These are phyloP conservation scores for Emberiza fucata DNA, from an alignment of 2,113 vertebrate genomes.

Conservation along the genomic window DNA sequence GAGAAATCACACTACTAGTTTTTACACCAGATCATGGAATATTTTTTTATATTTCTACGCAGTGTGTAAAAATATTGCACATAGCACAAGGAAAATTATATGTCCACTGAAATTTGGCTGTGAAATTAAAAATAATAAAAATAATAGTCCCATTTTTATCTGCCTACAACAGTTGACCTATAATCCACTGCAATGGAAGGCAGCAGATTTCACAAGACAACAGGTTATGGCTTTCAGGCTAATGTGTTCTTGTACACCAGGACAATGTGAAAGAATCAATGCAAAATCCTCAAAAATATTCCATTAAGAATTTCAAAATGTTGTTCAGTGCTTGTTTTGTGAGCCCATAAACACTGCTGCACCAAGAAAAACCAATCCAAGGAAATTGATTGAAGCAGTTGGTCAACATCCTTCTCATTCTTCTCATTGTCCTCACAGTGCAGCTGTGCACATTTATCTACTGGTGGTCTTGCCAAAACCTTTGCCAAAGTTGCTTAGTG, in stretches of 20 bases:
- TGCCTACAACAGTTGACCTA: not conserved
- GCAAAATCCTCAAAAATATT: not conserved
- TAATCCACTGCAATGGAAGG: not conserved
- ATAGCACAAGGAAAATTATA: not conserved
- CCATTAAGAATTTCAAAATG: not conserved
- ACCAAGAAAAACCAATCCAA: not conserved
- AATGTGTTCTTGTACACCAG: not conserved
- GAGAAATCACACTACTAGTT: not conserved
- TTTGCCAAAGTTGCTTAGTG: not conserved
- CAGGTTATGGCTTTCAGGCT: not conserved
- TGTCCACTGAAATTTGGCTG: not conserved
- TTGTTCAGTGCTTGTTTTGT: not conserved
- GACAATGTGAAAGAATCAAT: not conserved
- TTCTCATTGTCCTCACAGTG: not conserved
- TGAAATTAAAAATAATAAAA: not conserved
- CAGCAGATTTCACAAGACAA: not conserved
- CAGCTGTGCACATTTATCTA: not conserved
- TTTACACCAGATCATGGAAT: not conserved
- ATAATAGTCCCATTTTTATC: not conserved
- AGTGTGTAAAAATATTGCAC: not conserved
- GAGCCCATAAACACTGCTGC: not conserved
- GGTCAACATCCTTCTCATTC: not conserved
- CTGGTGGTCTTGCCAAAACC: not conserved
- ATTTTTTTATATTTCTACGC: not conserved
- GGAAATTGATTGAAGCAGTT: not conserved